Conservation (phyloP, 1,140 invertebrate genomes). For the Zaprionus africanus region DNA sequence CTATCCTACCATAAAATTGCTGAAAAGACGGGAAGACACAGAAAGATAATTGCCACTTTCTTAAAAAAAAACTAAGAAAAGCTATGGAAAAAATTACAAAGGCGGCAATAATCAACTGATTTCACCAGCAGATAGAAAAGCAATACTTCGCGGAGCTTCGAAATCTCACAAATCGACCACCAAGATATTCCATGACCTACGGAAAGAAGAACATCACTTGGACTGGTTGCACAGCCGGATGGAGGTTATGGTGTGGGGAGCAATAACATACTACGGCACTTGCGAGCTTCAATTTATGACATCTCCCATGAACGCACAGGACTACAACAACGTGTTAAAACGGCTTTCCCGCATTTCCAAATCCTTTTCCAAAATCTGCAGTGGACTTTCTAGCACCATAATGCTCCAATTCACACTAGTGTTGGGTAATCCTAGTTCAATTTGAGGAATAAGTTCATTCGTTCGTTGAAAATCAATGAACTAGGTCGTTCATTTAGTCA, state of each 20-base stretch:
- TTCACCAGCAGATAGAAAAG: neutral
- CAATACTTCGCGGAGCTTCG: too few relatives aligned
- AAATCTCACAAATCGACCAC: too few relatives aligned
- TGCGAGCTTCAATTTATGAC: conserved; percentile 4
- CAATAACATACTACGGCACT: conserved; percentile 1
- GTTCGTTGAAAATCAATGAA: too few relatives aligned
- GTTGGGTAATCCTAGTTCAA: too few relatives aligned
- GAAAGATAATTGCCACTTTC: conserved; percentile 21
- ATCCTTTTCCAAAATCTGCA: neutral
- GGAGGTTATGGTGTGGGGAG: neutral
- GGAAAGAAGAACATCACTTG: too few relatives aligned
- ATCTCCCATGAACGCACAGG: conserved; percentile 1
- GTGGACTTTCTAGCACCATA: conserved; percentile 10
- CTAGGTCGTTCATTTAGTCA: too few relatives aligned
- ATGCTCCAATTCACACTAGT: conserved; percentile 14
- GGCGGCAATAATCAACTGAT: neutral
- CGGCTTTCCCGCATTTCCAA: conserved; percentile 13
- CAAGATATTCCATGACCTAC: too few relatives aligned
- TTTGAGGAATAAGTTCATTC: too few relatives aligned
- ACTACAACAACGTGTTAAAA: neutral
- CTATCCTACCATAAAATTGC: conserved; percentile 29
- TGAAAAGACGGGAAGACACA: conserved; percentile 21
- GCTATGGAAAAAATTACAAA: neutral
- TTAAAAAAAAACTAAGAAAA: conserved; percentile 36
- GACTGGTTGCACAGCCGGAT: too few relatives aligned